Percentiles rank a stretch among this genome's conserved stretches.
These are phyloP conservation scores for Abscondita cerata DNA, from an alignment of 2,888 invertebrate species.

Conservation along the genomic window DNA sequence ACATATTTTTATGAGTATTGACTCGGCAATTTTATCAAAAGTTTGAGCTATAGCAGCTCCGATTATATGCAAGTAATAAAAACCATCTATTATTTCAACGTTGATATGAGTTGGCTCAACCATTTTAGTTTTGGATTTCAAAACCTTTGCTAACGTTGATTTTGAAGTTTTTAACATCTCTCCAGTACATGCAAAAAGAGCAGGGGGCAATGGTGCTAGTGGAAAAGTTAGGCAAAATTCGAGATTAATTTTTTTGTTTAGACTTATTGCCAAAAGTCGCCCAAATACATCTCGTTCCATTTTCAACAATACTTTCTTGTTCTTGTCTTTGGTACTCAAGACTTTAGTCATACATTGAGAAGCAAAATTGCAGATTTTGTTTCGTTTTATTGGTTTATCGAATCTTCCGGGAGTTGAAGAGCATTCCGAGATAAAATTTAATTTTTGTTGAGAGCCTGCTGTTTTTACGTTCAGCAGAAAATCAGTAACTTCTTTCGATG, in stretches of 20 bases:
- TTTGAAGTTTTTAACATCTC: conserved; percentile 36
- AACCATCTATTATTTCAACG: conserved; percentile 45
- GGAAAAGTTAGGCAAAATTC: conserved; percentile 46
- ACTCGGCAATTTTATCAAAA: conserved; percentile 45
- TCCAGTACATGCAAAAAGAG: conserved; percentile 30
- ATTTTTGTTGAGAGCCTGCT: conserved; percentile 1
- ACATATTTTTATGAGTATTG: conserved; percentile 46
- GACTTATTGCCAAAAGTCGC: not conserved
- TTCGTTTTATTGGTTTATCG: not conserved
- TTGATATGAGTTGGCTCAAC: conserved; percentile 17
- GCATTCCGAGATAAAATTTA: conserved; percentile 2
- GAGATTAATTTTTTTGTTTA: conserved; percentile 32
- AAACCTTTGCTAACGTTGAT: not conserved
- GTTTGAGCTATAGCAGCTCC: conserved; percentile 42
- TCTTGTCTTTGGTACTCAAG: not conserved
- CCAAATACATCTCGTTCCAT: not conserved
- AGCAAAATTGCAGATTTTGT: not conserved
- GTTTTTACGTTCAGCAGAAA: not conserved
- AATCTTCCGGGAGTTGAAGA: conserved; percentile 1
- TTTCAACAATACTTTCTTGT: not conserved
- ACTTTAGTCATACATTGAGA: not conserved
- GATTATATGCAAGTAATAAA: conserved; percentile 42
- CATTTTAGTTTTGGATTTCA: not conserved
- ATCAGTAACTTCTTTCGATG: too few relatives aligned
- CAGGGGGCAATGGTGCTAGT: conserved; percentile 49